These are phyloP conservation scores for Schizothorax lantsangensis DNA, from an alignment of 2,797 vertebrate genomes.

Conservation along the genomic window DNA sequence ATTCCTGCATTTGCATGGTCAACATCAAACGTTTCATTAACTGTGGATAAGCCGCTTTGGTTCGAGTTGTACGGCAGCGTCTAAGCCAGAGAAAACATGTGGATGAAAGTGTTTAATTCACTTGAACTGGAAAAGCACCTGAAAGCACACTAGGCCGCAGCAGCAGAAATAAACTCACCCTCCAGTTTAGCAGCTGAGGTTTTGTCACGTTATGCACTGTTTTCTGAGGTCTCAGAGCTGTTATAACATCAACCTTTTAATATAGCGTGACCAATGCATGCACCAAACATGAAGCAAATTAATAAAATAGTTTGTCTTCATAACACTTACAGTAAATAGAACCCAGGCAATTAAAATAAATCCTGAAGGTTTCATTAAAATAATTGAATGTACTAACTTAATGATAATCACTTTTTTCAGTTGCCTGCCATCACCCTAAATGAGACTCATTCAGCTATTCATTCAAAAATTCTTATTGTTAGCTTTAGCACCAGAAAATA, in stretches of 20 bases:
- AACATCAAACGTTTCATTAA: conserved; percentile 58
- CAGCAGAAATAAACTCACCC: background rate
- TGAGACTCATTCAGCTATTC: background rate
- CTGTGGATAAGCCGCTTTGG: conserved; percentile 1
- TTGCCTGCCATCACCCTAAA: background rate
- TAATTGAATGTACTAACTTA: background rate
- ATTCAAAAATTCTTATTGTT: background rate
- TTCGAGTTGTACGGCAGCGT: background rate
- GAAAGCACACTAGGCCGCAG: background rate
- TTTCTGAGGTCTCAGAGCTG: background rate
- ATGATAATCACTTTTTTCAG: background rate
- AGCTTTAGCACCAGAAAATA: background rate
- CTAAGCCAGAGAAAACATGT: conserved; percentile 30
- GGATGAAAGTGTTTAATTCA: conserved; percentile 25
- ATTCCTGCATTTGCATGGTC: conserved; percentile 69
- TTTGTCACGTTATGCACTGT: conserved; percentile 5
- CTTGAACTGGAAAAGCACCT: conserved; percentile 31
- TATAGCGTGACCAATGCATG: background rate
- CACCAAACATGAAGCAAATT: background rate
- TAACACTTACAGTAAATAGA: background rate
- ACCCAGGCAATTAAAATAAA: background rate
- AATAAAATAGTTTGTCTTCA: background rate
- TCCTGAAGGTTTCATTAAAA: background rate
- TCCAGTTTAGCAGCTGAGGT: background rate
- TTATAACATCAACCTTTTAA: background rate